Evolutionary conservation across 2,888 invertebrate species (phyloP).

Genomic region (Chrysina gloriosa): DNA sequence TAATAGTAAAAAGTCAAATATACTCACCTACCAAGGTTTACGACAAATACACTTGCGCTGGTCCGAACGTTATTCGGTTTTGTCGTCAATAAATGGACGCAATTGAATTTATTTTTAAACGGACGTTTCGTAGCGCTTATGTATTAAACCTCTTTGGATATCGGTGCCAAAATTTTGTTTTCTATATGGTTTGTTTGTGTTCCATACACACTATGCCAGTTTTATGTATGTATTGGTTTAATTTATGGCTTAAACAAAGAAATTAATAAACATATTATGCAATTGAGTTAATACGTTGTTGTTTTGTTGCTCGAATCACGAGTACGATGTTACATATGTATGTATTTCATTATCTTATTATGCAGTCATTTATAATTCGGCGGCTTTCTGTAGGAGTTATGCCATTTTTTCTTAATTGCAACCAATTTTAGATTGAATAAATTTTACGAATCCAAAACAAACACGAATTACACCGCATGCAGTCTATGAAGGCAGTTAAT

Average conservation of each 20-base stretch:
- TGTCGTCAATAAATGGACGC: constrained; percentile 21
- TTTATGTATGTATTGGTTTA: neutral
- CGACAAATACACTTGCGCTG: neutral
- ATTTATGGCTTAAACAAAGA: no score
- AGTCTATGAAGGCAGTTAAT: no score
- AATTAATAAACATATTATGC: no score
- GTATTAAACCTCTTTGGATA: neutral
- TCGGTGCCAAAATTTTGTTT: constrained; percentile 27
- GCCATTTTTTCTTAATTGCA: no score
- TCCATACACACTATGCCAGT: neutral
- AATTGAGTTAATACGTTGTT: neutral
- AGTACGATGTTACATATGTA: no score
- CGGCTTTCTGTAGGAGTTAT: no score
- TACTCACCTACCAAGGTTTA: neutral
- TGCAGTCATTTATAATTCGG: no score
- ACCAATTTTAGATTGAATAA: no score
- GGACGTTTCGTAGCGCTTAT: neutral
- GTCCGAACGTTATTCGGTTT: neutral
- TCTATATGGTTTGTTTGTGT: constrained; percentile 11
- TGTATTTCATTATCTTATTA: no score
- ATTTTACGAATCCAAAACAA: no score
- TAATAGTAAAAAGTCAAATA: neutral
- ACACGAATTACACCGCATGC: no score
- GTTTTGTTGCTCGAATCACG: no score
- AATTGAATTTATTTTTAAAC: constrained; percentile 31